Evolutionary conservation across 2,113 vertebrate genomes (phyloP).

Genomic region (Heteronetta atricapilla): DNA sequence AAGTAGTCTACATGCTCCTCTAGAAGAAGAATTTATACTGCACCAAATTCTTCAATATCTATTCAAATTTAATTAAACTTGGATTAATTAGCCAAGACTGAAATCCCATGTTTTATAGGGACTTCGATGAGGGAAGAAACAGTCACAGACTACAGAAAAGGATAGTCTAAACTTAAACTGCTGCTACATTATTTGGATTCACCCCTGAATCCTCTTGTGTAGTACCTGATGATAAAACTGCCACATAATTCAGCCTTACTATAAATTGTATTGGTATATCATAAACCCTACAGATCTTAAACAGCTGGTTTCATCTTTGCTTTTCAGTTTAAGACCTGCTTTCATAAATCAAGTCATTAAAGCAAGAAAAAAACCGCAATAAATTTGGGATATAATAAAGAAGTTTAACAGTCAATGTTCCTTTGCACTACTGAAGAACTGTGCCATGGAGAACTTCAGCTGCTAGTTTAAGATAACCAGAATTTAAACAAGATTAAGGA

Average conservation of each 20-base stretch:
- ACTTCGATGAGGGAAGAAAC: not conserved
- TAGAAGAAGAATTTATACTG: not conserved
- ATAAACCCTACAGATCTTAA: not conserved
- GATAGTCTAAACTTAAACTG: not conserved
- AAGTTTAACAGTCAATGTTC: not conserved
- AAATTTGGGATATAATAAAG: not conserved
- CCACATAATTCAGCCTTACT: not conserved
- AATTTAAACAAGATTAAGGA: not conserved
- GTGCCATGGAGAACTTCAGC: not conserved
- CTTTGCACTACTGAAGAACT: not conserved
- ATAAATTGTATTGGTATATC: not conserved
- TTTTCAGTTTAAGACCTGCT: not conserved
- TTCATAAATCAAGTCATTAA: not conserved
- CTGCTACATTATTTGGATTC: not conserved
- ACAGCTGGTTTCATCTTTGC: not conserved
- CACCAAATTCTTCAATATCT: not conserved
- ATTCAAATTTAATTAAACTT: not conserved
- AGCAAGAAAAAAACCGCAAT: not conserved
- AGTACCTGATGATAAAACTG: not conserved
- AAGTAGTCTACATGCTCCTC: not conserved
- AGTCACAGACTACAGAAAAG: not conserved
- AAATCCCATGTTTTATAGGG: not conserved
- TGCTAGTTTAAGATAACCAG: not conserved
- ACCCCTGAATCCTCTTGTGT: not conserved
- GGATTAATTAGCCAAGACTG: not conserved